Evolutionary conservation across 2,888 invertebrate species (phyloP), one percentile per base, ranked within the genome.

Genomic region (Exocentrus adspersus): DNA sequence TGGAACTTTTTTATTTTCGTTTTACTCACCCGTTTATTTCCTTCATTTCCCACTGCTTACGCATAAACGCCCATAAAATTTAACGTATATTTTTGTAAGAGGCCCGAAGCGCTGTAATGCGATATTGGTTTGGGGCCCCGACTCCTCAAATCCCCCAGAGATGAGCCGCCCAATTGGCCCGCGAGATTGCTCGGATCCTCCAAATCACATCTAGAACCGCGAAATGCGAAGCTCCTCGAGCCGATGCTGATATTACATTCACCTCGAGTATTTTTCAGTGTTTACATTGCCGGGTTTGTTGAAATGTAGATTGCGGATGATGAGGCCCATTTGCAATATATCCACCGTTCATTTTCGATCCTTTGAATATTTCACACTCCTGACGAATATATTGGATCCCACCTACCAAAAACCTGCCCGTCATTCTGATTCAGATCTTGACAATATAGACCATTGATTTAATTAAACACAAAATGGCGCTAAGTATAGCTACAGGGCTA

Each of bases 241-340:
- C 64, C 61, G 64, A 72, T 70, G 75, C 77, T 78, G 74, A 79
- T 79, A 80, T 79, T 78, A 79, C 80, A 79, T 78, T 77, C 78
- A 75, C 78, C 78, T 79, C 78, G 80, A 78, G 80, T 80, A 81
- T 81, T 81, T 81, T 80, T 78, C 80, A 78, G 77, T 82, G 81
- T 82, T 82, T 82, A 82, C 82, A 82, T 78, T 79, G 74, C 75
- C 69, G 76, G 76, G 78, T 77, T 78, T 79, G 80, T 80, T 78
- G 79, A 78, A 80, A 80, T 80, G 79, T 80, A 81, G 79, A 81
- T 81, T 81, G 79, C 76, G 73, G 72, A 77, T 79, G 79, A 79
- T 79, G 80, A 80, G 77, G 78, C 75, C 77, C 78, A 79, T 80
- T 78, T 79, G 78, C 78, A 77, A 78, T 80, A 78, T 78, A 78